Conservation (phyloP, 30 jellyfish, hydroid and myxozoan genomes). For the Hydractinia echinata region DNA sequence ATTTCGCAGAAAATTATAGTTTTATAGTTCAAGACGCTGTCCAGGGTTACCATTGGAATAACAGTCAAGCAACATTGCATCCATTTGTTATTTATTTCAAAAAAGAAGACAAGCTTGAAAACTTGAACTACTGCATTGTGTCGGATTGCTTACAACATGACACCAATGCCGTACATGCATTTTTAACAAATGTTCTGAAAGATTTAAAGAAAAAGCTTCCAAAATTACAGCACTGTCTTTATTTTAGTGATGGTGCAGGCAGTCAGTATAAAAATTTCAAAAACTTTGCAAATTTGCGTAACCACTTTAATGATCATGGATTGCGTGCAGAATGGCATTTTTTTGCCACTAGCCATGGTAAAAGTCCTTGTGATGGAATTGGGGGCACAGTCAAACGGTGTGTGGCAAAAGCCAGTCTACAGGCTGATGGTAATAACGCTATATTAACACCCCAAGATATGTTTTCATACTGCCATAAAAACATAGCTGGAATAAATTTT, state of each 20-base stretch:
- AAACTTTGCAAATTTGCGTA: slow-evolving; percentile 36
- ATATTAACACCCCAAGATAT: too few relatives aligned
- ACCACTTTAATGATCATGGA: slow-evolving; percentile 36
- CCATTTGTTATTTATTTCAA: slow-evolving; percentile 21
- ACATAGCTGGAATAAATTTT: too few relatives aligned
- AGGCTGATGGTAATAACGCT: too few relatives aligned
- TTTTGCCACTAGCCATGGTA: slow-evolving; percentile 55
- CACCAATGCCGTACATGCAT: too few relatives aligned
- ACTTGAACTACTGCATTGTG: too few relatives aligned
- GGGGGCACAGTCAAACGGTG: slow-evolving; percentile 51
- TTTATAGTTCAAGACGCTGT: slow-evolving; percentile 32
- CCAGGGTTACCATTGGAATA: slow-evolving; percentile 39
- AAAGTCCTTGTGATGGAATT: too few relatives aligned
- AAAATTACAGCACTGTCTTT: slow-evolving; percentile 10
- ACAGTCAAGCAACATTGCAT: slow-evolving; percentile 32
- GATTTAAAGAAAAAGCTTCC: slow-evolving; percentile 18
- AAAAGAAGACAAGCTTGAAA: too few relatives aligned
- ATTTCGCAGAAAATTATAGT: slow-evolving; percentile 39
- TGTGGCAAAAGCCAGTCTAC: slow-evolving; percentile 46
- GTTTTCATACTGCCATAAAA: too few relatives aligned
- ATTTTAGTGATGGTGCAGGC: slow-evolving; percentile 51
- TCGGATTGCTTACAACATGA: too few relatives aligned
- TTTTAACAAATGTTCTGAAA: too few relatives aligned
- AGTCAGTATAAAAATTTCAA: slow-evolving; percentile 40
- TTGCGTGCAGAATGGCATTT: too few relatives aligned